Evolutionary conservation across 2,113 vertebrate genomes (phyloP).

Genomic region (Mustelus asterias): DNA sequence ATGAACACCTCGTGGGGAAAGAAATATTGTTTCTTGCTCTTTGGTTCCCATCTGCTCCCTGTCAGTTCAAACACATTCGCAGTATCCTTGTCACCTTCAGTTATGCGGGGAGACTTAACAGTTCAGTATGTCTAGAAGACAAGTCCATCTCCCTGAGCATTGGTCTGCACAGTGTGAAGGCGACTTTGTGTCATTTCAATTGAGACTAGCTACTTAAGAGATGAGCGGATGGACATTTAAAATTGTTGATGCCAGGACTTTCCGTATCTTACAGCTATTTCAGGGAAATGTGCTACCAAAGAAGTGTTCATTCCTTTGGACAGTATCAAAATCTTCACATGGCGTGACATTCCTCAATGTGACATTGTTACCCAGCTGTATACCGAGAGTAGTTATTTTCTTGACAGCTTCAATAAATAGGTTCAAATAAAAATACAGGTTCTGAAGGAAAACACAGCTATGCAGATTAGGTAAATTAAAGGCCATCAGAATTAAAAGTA

Average conservation of each 20-base stretch:
- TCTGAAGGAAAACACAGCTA: not conserved
- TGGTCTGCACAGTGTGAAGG: not conserved
- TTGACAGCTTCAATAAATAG: not conserved
- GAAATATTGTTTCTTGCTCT: not conserved
- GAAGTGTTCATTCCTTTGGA: not conserved
- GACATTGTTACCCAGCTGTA: not conserved
- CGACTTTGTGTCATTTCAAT: slow-evolving; percentile 18
- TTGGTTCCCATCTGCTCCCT: not conserved
- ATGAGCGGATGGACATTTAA: not conserved
- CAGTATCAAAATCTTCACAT: slow-evolving; percentile 9
- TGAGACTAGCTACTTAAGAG: not conserved
- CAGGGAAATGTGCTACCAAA: not conserved
- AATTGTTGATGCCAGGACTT: not conserved
- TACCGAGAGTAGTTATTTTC: not conserved
- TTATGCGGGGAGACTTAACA: not conserved
- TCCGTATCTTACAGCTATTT: not conserved
- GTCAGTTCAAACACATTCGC: not conserved
- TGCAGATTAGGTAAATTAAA: not conserved
- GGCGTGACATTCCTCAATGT: not conserved
- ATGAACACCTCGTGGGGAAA: not conserved
- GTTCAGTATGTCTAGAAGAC: not conserved
- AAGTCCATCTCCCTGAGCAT: not conserved
- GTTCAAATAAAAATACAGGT: not conserved
- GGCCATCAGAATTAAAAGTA: not conserved
- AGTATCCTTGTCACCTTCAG: not conserved